Evolutionary conservation across 2,113 vertebrate species (phyloP).

Genomic region (Rhombomys opimus): DNA sequence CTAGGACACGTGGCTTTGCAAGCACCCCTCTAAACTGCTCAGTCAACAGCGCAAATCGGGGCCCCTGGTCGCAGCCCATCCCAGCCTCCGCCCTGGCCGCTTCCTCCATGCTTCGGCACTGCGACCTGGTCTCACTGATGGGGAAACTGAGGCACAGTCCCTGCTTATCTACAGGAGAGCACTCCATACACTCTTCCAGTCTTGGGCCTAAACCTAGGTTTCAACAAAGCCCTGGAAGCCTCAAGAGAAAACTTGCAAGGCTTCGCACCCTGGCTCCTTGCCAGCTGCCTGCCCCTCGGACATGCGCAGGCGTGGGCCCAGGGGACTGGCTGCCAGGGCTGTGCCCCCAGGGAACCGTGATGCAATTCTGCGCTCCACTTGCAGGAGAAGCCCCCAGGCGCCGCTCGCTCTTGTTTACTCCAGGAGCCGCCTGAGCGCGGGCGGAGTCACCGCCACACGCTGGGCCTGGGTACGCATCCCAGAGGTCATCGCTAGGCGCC

Average conservation of each 20-base stretch:
- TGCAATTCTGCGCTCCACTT: conserved; percentile 33
- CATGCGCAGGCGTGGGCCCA: background rate
- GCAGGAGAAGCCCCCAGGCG: conserved; percentile 44
- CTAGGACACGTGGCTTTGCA: background rate
- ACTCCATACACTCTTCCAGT: background rate
- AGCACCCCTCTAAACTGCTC: background rate
- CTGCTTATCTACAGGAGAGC: background rate
- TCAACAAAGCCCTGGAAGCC: background rate
- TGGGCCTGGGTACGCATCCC: background rate
- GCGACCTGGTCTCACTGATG: no score
- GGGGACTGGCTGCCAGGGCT: background rate
- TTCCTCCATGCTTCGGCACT: background rate
- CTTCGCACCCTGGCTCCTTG: background rate
- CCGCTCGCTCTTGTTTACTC: conserved; percentile 23
- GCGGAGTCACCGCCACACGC: background rate
- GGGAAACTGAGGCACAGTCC: background rate
- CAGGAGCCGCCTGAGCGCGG: background rate
- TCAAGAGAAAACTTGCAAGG: background rate
- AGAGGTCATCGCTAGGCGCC: background rate
- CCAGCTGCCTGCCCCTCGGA: conserved; percentile 32
- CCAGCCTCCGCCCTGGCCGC: background rate
- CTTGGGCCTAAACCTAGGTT: background rate
- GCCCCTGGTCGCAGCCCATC: background rate
- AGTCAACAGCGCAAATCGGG: background rate
- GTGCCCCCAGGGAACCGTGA: conserved; percentile 53